These are phyloP conservation scores for Spermophilus dauricus DNA, from an alignment of 2,113 vertebrate genomes.

Conservation along the genomic window DNA sequence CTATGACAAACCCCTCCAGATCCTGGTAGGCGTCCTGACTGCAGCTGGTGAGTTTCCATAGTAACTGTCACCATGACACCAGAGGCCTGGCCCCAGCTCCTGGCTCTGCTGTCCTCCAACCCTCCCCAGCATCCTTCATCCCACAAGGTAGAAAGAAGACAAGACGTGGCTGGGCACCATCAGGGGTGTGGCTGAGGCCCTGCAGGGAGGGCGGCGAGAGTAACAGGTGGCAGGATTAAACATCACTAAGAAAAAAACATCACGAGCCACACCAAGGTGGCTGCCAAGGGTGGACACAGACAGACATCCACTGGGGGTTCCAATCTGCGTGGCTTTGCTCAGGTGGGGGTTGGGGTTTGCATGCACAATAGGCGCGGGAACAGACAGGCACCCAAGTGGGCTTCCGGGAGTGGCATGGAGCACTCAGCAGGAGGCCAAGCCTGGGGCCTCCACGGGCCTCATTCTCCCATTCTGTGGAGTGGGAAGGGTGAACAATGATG, in stretches of 20 bases:
- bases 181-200: background rate
- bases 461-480: background rate
- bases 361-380: background rate
- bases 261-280: background rate
- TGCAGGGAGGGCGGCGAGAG: background rate
- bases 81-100: constrained; percentile 71
- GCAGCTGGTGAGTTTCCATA: constrained; percentile 72
- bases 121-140: background rate
- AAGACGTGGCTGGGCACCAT: background rate
- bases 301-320: background rate
- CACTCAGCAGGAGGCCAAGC: background rate
- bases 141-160: background rate
- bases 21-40: constrained; percentile 38
- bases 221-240: background rate
- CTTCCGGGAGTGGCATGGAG: no score
- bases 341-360: background rate
- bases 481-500: background rate
- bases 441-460: background rate
- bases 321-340: background rate
- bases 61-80: constrained; percentile 80
- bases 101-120: background rate
- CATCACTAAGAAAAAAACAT: background rate
- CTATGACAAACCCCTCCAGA: constrained; percentile 44
- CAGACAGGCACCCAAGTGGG: rapidly evolving
- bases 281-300: background rate